A percentile compares a stretch with the other conserved stretches of the same genome.
Conservation (phyloP, 2,888 invertebrate species). For the Watsonalla cultraria region DNA sequence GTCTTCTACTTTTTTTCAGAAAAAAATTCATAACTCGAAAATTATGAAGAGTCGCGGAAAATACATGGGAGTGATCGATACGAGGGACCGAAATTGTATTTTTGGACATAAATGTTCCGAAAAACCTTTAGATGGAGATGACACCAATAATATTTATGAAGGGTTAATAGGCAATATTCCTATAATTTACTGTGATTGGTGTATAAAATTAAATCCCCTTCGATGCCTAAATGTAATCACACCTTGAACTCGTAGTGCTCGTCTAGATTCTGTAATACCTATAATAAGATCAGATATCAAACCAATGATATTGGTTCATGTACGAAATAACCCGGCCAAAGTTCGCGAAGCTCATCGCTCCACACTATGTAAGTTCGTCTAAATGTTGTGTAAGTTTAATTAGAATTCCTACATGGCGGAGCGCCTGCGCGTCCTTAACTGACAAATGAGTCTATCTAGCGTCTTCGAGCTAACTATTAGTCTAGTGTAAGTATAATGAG, state of each 20-base stretch:
- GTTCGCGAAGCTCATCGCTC: slow-evolving; percentile 48
- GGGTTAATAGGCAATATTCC: too few relatives aligned
- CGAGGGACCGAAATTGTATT: too few relatives aligned
- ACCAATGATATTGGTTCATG: slow-evolving; percentile 18
- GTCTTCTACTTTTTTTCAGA: too few relatives aligned
- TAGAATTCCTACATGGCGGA: slow-evolving; percentile 52
- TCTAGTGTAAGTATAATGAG: slow-evolving; percentile 21
- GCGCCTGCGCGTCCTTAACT: slow-evolving; percentile 36
- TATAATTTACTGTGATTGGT: too few relatives aligned
- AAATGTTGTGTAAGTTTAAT: slow-evolving; percentile 63
- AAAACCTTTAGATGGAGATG: too few relatives aligned
- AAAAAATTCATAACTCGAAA: too few relatives aligned
- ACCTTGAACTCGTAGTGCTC: background rate
- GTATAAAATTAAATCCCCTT: too few relatives aligned
- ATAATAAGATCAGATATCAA: background rate
- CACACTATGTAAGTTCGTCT: slow-evolving; percentile 50
- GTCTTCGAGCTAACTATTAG: background rate
- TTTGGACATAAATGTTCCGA: too few relatives aligned
- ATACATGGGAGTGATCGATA: too few relatives aligned
- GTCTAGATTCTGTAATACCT: background rate
- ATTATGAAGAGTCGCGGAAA: too few relatives aligned
- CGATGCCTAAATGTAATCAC: too few relatives aligned
- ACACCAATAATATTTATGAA: too few relatives aligned
- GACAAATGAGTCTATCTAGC: slow-evolving; percentile 48
- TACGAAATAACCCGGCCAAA: slow-evolving; percentile 38